These are phyloP conservation scores for Lagorchestes hirsutus DNA, from an alignment of 2,797 vertebrate species.

Conservation along the genomic window DNA sequence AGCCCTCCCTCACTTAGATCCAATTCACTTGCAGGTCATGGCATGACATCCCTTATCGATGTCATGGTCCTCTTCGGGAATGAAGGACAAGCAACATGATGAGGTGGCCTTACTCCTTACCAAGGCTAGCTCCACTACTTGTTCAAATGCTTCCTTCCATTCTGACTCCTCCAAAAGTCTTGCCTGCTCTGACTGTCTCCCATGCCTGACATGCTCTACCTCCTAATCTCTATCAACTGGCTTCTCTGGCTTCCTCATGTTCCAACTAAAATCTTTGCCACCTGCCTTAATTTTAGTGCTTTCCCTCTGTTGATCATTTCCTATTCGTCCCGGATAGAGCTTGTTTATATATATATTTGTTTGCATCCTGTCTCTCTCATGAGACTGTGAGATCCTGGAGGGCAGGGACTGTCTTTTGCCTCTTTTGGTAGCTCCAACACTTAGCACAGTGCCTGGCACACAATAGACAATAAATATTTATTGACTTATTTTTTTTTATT, in stretches of 20 bases:
- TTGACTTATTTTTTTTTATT: not conserved
- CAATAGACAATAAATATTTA: too few species aligned
- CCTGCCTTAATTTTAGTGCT: not conserved
- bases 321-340: not conserved
- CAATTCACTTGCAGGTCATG: too few species aligned
- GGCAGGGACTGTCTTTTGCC: not conserved
- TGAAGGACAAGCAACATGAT: too few species aligned
- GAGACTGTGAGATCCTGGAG: not conserved
- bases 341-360: too few species aligned
- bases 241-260: not conserved
- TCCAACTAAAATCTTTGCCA: not conserved
- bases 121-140: too few species aligned
- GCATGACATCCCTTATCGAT: too few species aligned
- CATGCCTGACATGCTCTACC: not conserved
- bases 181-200: not conserved
- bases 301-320: not conserved
- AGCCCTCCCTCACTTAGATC: too few species aligned
- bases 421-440: not conserved
- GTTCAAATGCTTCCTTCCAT: too few species aligned
- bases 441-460: not conserved
- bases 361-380: too few species aligned
- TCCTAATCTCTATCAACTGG: not conserved
- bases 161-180: too few species aligned
- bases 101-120: too few species aligned
- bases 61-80: too few species aligned